Percentiles rank a stretch among this genome's conserved stretches.
Evolutionary conservation across 2,888 invertebrate species (phyloP).

Genomic region (Leptodirus hochenwartii): DNA sequence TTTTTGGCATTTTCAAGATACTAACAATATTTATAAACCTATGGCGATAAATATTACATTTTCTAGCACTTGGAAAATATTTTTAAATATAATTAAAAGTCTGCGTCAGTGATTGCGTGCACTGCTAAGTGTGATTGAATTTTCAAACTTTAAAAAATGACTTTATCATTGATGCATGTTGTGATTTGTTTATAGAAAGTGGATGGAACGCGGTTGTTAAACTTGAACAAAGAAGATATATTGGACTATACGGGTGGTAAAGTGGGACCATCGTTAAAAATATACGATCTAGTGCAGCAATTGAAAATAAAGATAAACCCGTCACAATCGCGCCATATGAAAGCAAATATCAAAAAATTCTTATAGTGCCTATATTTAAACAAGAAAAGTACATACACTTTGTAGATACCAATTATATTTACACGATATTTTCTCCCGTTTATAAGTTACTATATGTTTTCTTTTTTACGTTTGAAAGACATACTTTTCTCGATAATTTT

Average conservation of each 20-base stretch:
- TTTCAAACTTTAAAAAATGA: too few species aligned
- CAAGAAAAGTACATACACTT: constrained; percentile 10
- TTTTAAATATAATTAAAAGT: too few species aligned
- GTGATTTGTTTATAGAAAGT: constrained; percentile 39
- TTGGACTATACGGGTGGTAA: constrained; percentile 80
- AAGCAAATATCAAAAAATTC: constrained; percentile 44
- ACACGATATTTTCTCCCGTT: constrained; percentile 3
- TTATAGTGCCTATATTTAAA: constrained; percentile 38
- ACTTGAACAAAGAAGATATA: constrained; percentile 76
- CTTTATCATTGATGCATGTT: too few species aligned
- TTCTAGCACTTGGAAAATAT: too few species aligned
- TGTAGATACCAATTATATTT: constrained; percentile 8
- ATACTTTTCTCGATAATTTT: too few species aligned
- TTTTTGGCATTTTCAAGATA: too few species aligned
- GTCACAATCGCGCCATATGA: constrained; percentile 43
- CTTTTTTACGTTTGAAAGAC: too few species aligned
- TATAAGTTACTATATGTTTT: constrained; percentile 1
- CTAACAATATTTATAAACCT: too few species aligned
- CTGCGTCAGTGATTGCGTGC: not conserved
- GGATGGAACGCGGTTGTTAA: constrained; percentile 59
- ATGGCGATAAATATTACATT: too few species aligned
- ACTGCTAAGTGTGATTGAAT: too few species aligned
- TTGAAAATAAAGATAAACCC: constrained; percentile 71
- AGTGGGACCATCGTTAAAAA: constrained; percentile 87
- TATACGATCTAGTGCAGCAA: constrained; percentile 81